Evolutionary conservation across 2,113 vertebrate species (phyloP).

Genomic region (Larimichthys crocea): DNA sequence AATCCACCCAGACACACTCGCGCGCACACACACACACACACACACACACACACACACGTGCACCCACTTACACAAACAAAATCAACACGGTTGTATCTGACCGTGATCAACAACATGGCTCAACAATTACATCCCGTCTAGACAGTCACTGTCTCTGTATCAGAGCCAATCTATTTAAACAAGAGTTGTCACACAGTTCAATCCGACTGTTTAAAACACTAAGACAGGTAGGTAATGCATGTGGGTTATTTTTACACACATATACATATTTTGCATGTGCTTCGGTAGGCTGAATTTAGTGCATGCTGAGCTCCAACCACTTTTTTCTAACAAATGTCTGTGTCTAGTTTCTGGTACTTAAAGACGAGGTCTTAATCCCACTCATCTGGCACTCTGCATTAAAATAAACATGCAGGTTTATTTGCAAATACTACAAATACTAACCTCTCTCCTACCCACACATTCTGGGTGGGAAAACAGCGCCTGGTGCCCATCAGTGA

Average conservation of each 20-base stretch:
- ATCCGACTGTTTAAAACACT: slow-evolving; percentile 1
- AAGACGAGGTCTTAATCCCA: background rate
- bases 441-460: background rate
- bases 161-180: slow-evolving; percentile 43
- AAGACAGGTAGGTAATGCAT: background rate
- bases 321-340: background rate
- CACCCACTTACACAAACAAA: slow-evolving; percentile 15
- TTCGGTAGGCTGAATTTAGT: background rate
- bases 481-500: slow-evolving; percentile 62
- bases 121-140: slow-evolving; percentile 64
- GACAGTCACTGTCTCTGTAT: slow-evolving; percentile 55
- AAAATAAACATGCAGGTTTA: slow-evolving; percentile 34
- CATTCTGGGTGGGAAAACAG: slow-evolving; percentile 50
- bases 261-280: background rate
- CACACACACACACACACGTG: background rate
- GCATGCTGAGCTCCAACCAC: background rate
- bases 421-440: slow-evolving; percentile 42
- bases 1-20: background rate
- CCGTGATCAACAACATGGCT: slow-evolving; percentile 56
- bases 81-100: slow-evolving; percentile 43
- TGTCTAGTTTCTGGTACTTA: background rate
- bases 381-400: slow-evolving; percentile 21
- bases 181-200: slow-evolving; percentile 19
- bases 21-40: slow-evolving; percentile 7
- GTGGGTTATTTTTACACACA: background rate